Conservation (phyloP, 1,140 invertebrate species). For the Diorhabda elongata region DNA sequence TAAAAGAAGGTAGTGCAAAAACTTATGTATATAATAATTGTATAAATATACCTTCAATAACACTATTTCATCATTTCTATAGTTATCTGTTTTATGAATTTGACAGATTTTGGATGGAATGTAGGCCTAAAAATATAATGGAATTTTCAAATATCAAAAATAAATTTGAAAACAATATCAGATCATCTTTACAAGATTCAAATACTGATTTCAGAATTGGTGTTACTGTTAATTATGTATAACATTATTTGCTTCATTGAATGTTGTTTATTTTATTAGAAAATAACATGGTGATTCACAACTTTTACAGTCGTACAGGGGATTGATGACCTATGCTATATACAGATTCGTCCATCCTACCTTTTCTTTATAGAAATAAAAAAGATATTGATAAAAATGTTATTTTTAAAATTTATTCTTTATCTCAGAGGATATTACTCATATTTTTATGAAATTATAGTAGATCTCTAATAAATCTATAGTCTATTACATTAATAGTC, state of each 20-base stretch:
- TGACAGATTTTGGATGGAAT: constrained; percentile 87
- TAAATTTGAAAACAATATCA: constrained; percentile 75
- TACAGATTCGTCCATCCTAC: no score
- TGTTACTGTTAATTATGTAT: constrained; percentile 53
- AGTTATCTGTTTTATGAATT: constrained; percentile 93
- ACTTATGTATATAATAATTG: constrained; percentile 88
- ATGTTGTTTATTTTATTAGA: no score
- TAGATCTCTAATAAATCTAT: no score
- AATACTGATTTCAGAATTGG: constrained; percentile 69
- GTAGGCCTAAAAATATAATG: constrained; percentile 90
- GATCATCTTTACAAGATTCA: constrained; percentile 59
- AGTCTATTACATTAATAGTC: no score
- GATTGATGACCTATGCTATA: no score
- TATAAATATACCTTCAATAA: constrained; percentile 64
- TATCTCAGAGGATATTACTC: no score
- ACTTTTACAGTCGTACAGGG: no score
- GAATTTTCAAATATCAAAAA: constrained; percentile 84
- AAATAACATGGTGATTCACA: no score
- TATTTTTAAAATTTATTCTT: no score
- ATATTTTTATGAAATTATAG: no score
- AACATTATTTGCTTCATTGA: neutral
- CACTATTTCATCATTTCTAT: constrained; percentile 90
- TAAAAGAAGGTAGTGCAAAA: constrained; percentile 79
- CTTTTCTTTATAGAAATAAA: no score
- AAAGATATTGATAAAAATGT: no score